Evolutionary conservation across 2,797 vertebrate species (phyloP).

Genomic region (Cercopithecus mitis): DNA sequence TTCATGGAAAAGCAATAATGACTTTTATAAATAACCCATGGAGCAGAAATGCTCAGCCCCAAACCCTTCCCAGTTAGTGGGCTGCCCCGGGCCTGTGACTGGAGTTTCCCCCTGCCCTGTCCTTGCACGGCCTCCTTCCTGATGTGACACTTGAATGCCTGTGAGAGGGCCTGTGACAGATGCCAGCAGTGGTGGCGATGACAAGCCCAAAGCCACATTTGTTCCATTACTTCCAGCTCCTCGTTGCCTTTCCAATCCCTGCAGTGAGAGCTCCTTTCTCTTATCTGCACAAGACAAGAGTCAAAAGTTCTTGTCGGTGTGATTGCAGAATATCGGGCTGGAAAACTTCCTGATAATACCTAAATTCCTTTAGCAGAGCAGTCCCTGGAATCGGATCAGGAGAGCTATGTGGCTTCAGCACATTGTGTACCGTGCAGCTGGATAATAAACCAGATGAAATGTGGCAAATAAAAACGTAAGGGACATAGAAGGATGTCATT

Average conservation of each 20-base stretch:
- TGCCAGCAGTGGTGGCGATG: conserved; percentile 88
- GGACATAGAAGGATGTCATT: neutral
- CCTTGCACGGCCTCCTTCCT: conserved; percentile 74
- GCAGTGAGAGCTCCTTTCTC: conserved; percentile 79
- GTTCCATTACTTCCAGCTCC: conserved; percentile 82
- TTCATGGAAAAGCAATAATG: neutral
- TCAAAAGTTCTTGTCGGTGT: conserved; percentile 83
- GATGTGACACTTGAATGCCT: conserved; percentile 79
- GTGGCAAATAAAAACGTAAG: neutral
- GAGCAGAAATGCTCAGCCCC: neutral
- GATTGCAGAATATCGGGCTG: conserved; percentile 42
- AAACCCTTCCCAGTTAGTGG: neutral
- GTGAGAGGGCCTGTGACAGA: conserved; percentile 86
- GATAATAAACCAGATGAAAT: conserved; percentile 31
- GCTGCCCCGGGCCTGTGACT: neutral
- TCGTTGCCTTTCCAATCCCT: conserved; percentile 67
- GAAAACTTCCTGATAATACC: conserved; percentile 71
- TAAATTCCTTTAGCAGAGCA: conserved; percentile 57
- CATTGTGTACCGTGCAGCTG: neutral
- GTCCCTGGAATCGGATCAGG: conserved; percentile 19
- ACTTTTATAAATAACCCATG: neutral
- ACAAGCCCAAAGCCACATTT: conserved; percentile 79
- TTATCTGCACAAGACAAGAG: conserved; percentile 81
- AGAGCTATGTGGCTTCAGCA: conserved; percentile 8
- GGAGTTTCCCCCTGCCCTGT: conserved; percentile 68